Conservation (phyloP, 1,140 invertebrate species). For the Ips nitidus region DNA sequence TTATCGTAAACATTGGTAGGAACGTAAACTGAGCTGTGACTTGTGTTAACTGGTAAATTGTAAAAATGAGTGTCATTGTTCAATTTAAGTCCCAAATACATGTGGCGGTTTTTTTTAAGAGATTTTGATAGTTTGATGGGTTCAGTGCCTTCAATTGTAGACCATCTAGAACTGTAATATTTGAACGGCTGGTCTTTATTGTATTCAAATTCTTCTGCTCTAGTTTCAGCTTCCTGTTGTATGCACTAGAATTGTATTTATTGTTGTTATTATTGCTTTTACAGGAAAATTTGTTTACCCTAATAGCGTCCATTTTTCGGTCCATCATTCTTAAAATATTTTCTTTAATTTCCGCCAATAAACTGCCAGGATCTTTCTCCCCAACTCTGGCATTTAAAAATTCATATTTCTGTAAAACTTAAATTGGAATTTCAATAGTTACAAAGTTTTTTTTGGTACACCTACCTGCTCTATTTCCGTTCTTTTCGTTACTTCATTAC, state of each 20-base stretch:
- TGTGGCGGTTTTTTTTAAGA: slow-evolving; percentile 48
- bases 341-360: slow-evolving; percentile 71
- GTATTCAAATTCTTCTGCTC: slow-evolving; percentile 65
- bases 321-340: slow-evolving; percentile 77
- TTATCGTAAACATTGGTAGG: slow-evolving; percentile 91
- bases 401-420: slow-evolving; percentile 65
- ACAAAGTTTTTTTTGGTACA: background rate
- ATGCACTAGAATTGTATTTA: slow-evolving; percentile 61
- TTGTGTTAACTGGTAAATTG: slow-evolving; percentile 80
- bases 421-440: background rate
- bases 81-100: slow-evolving; percentile 61
- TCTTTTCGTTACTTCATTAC: slow-evolving; percentile 46
- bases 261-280: background rate
- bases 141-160: slow-evolving; percentile 51
- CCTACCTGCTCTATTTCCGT: slow-evolving; percentile 46
- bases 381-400: slow-evolving; percentile 71
- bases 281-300: slow-evolving; percentile 53
- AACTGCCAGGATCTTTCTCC: slow-evolving; percentile 70
- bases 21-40: slow-evolving; percentile 85
- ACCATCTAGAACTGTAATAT: slow-evolving; percentile 76
- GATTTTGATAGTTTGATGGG: slow-evolving; percentile 48
- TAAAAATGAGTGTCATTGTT: slow-evolving; percentile 80
- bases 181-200: slow-evolving; percentile 50
- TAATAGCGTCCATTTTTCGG: slow-evolving; percentile 81
- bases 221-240: slow-evolving; percentile 65